phyloP scores from a whole-genome alignment of 2,797 vertebrate genomes.

The Sebastes nivosus region DNA sequence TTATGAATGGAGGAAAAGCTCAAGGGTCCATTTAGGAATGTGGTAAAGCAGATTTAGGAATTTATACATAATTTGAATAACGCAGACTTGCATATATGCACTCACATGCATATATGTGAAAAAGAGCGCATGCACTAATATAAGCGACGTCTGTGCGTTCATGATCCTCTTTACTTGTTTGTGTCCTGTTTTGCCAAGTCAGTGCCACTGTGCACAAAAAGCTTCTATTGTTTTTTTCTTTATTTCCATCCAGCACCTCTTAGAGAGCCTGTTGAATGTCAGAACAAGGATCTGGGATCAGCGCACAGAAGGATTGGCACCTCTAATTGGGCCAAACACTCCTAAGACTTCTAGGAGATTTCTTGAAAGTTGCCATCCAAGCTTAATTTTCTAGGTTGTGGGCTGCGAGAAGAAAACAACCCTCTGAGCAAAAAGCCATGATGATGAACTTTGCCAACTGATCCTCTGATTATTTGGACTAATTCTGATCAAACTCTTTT shows the following conservation, averaged over 20 bases:
- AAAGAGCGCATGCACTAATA: neutral
- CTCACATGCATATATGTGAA: neutral
- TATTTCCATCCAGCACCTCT: conserved; percentile 19
- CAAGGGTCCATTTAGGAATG: neutral
- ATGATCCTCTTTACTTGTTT: conserved; percentile 50
- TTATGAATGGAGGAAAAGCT: conserved; percentile 29
- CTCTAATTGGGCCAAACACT: conserved; percentile 59
- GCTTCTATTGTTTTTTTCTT: conserved; percentile 49
- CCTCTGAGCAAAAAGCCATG: conserved; percentile 18
- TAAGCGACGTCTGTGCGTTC: neutral
- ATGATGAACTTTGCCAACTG: neutral
- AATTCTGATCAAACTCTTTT: conserved; percentile 19
- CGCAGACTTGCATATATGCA: neutral
- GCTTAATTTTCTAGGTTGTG: conserved; percentile 45
- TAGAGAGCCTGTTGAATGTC: conserved; percentile 39
- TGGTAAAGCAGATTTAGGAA: neutral
- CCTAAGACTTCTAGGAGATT: conserved; percentile 57
- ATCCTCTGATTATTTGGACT: conserved; percentile 39
- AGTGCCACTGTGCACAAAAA: conserved; percentile 33
- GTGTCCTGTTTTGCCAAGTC: conserved; percentile 26
- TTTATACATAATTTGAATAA: neutral
- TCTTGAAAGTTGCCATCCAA: conserved; percentile 57
- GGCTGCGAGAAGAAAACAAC: conserved; percentile 17
- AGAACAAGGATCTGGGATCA: conserved; percentile 55
- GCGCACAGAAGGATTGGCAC: conserved; percentile 50